Evolutionary conservation across 1,140 invertebrate species (phyloP).

Genomic region (Plodia interpunctella): DNA sequence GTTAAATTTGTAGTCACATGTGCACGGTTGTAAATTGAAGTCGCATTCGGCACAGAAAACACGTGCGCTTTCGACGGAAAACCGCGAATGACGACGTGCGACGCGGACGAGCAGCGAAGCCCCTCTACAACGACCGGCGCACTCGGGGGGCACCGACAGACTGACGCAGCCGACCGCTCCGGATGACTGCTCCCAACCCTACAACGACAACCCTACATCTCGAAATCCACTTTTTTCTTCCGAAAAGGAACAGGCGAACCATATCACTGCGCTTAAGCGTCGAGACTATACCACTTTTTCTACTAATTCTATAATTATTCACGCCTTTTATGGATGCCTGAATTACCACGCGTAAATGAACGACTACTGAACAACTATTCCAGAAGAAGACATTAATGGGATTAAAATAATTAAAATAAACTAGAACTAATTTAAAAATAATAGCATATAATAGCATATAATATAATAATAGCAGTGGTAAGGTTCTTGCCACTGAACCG

Average conservation of each 20-base stretch:
- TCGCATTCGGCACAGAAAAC: slow-evolving; percentile 41
- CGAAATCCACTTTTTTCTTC: slow-evolving; percentile 32
- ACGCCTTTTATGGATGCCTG: slow-evolving; percentile 59
- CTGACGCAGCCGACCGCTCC: slow-evolving; percentile 46
- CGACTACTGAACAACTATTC: slow-evolving; percentile 36
- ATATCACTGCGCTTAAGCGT: slow-evolving; percentile 35
- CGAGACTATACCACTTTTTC: slow-evolving; percentile 59
- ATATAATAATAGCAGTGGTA: too few relatives aligned
- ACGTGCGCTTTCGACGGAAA: slow-evolving; percentile 62
- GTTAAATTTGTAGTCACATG: slow-evolving; percentile 62
- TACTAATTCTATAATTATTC: slow-evolving; percentile 56
- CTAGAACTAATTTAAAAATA: too few relatives aligned
- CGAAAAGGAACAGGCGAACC: slow-evolving; percentile 35
- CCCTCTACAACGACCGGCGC: slow-evolving; percentile 58
- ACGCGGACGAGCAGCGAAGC: slow-evolving; percentile 33
- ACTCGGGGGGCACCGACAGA: slow-evolving; percentile 58
- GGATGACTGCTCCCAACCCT: slow-evolving; percentile 44
- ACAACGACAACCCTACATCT: slow-evolving; percentile 24
- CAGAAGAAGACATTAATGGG: slow-evolving; percentile 37
- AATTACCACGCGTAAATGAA: slow-evolving; percentile 56
- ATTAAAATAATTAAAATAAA: too few relatives aligned
- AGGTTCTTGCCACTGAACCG: too few relatives aligned
- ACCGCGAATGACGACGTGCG: slow-evolving; percentile 57
- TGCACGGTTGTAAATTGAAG: slow-evolving; percentile 47
- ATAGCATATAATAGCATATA: too few relatives aligned